Evolutionary conservation across 2,888 invertebrate genomes (phyloP).

Genomic region (Pachycephus smyrnensis): DNA sequence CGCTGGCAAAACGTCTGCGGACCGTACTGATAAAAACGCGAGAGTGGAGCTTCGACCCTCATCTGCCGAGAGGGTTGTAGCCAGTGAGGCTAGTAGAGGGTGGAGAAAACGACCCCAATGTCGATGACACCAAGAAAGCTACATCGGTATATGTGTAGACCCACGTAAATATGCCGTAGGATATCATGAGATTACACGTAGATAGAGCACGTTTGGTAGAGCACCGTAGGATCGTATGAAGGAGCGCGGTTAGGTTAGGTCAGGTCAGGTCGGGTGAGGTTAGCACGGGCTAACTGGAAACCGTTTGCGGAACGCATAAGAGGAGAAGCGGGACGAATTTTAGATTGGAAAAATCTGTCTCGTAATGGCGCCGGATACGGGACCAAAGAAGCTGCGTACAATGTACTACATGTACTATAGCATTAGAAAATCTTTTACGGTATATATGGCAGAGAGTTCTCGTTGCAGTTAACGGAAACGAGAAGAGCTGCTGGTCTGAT

Average conservation of each 20-base stretch:
- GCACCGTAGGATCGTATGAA: neutral
- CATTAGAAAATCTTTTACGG: neutral
- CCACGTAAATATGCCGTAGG: neutral
- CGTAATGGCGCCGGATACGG: neutral
- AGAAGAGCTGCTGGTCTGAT: neutral
- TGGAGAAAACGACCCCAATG: neutral
- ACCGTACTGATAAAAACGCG: slow-evolving; percentile 26
- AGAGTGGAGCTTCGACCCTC: neutral
- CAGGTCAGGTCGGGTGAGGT: neutral
- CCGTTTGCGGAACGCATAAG: neutral
- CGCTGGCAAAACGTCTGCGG: neutral
- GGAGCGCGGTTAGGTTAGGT: neutral
- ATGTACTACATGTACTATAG: neutral
- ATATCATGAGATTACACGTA: neutral
- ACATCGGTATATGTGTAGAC: neutral
- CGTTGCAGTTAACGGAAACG: neutral
- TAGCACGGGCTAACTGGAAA: neutral
- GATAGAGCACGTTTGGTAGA: neutral
- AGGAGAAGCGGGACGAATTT: neutral
- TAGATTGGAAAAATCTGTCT: neutral
- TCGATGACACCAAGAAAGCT: neutral
- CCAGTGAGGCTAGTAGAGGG: neutral
- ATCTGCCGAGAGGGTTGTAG: neutral
- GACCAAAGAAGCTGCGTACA: neutral
- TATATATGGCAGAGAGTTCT: neutral